These are phyloP conservation scores for Trichechus manatus DNA, from an alignment of 2,113 vertebrate species.

Conservation along the genomic window DNA sequence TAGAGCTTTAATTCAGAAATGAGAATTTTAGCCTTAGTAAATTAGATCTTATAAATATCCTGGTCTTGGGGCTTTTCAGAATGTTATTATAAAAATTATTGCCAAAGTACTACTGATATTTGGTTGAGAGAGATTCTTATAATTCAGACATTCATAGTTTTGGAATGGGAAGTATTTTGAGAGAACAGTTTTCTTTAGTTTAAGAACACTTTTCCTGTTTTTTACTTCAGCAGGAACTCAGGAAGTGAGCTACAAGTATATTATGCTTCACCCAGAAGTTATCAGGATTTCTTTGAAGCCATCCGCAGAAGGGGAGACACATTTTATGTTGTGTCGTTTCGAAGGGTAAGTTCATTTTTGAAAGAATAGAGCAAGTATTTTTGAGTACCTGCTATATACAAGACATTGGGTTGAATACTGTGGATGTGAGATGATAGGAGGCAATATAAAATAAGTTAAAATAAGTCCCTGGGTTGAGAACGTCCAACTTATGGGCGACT, in stretches of 20 bases:
- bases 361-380: conserved; percentile 23
- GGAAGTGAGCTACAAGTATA: conserved; percentile 96
- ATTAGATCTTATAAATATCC: neutral
- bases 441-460: neutral
- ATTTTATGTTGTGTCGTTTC: conserved; percentile 97
- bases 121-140: neutral
- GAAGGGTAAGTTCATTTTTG: conserved; percentile 91
- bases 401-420: neutral
- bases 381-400: neutral
- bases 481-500: too few relatives aligned
- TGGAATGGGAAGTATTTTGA: neutral
- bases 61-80: conserved; percentile 6
- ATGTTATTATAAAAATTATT: neutral
- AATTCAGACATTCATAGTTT: neutral
- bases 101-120: neutral
- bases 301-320: conserved; percentile 95
- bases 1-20: neutral
- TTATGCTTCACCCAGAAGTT: conserved; percentile 93
- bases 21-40: neutral
- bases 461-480: too few relatives aligned
- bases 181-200: neutral
- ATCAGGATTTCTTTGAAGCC: conserved; percentile 95
- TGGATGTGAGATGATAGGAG: neutral
- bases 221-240: conserved; percentile 86
- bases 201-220: conserved; percentile 42